Conservation (phyloP, 2,113 vertebrate species). For the Pholis gunnellus region DNA sequence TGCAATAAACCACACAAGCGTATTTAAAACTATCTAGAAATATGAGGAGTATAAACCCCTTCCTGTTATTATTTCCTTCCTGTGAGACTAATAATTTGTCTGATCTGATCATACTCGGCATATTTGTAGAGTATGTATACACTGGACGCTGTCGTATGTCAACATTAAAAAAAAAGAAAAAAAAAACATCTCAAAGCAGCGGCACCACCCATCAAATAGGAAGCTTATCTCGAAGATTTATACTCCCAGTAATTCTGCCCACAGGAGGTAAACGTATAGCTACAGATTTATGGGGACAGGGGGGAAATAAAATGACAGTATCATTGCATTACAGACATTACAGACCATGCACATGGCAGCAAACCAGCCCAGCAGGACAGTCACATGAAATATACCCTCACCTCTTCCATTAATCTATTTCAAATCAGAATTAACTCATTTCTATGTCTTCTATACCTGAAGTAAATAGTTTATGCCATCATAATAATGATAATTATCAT, state of each 20-base stretch:
- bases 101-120: background rate
- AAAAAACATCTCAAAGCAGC: conserved; percentile 43
- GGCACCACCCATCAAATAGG: conserved; percentile 24
- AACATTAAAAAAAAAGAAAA: conserved; percentile 52
- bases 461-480: background rate
- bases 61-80: conserved; percentile 24
- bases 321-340: background rate
- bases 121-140: conserved; percentile 11
- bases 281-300: conserved; percentile 51
- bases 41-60: background rate
- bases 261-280: conserved; percentile 51
- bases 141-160: conserved; percentile 7
- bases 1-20: background rate
- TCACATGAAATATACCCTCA: conserved; percentile 1
- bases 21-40: background rate
- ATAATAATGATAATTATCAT: background rate
- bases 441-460: background rate
- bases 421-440: background rate
- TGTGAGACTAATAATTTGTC: background rate
- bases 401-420: conserved; percentile 2
- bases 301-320: conserved; percentile 29
- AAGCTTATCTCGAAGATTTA: conserved; percentile 57
- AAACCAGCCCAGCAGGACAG: conserved; percentile 9
- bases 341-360: conserved; percentile 4
- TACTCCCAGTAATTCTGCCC: conserved; percentile 28